These are phyloP conservation scores for Botia almorhae DNA, from an alignment of 2,797 vertebrate species.

Conservation along the genomic window DNA sequence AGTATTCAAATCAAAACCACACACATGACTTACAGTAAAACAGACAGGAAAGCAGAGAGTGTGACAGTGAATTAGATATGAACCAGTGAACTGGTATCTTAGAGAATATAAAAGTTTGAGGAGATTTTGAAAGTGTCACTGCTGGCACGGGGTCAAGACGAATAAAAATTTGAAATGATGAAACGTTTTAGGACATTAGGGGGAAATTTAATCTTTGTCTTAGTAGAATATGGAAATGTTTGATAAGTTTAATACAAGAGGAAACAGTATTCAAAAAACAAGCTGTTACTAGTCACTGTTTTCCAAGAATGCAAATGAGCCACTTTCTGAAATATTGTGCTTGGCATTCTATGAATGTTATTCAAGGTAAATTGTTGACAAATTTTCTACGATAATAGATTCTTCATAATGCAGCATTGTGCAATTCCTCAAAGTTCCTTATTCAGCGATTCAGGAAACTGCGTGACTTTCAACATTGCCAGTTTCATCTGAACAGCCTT, in stretches of 20 bases:
- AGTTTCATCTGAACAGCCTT: conserved; percentile 57
- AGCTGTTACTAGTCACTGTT: not conserved
- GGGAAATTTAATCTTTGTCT: not conserved
- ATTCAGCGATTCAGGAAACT: conserved; percentile 51
- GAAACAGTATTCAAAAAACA: not conserved
- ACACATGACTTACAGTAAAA: conserved; percentile 55
- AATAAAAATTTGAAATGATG: not conserved
- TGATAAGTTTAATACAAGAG: not conserved
- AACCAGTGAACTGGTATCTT: conserved; percentile 3
- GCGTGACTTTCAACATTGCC: conserved; percentile 69
- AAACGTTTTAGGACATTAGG: not conserved
- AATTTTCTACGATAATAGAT: conserved; percentile 29
- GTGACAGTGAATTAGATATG: not conserved
- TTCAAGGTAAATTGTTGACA: not conserved
- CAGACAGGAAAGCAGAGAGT: not conserved
- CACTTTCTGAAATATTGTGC: conserved; percentile 10
- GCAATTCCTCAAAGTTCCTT: conserved; percentile 30
- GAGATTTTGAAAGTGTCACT: conserved; percentile 33
- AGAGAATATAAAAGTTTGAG: conserved; percentile 19
- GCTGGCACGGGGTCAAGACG: not conserved
- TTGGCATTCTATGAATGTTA: not conserved
- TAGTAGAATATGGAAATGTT: not conserved
- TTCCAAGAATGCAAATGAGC: not conserved
- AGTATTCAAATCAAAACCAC: conserved; percentile 62
- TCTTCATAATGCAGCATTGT: conserved; percentile 28